Conservation (phyloP, 2,113 vertebrate genomes). For the Lasiurus cinereus region DNA sequence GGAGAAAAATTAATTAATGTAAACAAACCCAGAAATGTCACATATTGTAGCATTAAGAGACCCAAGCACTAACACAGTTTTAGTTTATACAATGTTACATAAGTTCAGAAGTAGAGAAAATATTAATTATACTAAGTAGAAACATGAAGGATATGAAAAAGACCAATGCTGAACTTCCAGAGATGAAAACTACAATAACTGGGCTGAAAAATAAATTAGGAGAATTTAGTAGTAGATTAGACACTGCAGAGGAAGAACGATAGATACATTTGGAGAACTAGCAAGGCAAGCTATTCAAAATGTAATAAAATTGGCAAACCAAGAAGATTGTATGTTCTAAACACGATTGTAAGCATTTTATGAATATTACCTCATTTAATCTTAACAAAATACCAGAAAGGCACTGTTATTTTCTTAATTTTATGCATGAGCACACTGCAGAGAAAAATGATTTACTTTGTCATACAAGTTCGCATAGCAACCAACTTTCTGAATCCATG, state of each 20-base stretch:
- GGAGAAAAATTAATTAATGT: neutral
- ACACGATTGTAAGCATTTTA: neutral
- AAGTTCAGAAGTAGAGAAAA: slow-evolving; percentile 15
- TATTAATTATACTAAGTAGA: neutral
- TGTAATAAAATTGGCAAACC: neutral
- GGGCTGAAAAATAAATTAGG: neutral
- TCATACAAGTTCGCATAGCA: neutral
- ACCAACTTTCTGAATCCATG: neutral
- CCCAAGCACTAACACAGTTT: neutral
- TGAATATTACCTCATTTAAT: neutral
- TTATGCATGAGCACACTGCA: neutral
- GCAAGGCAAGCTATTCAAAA: neutral
- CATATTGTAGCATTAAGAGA: neutral
- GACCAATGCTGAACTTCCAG: neutral
- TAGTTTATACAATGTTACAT: neutral
- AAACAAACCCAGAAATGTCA: neutral
- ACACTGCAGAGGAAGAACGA: neutral
- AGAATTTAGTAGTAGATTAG: neutral
- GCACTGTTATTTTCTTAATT: neutral
- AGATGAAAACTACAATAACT: neutral
- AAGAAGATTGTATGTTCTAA: neutral
- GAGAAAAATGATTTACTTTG: neutral
- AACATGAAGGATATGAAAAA: neutral
- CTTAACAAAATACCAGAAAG: neutral
- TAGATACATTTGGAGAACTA: neutral